Percentiles rank a stretch among this genome's conserved stretches.
Evolutionary conservation across 2,797 vertebrate genomes (phyloP).

Genomic region (Neopelma chrysocephalum): DNA sequence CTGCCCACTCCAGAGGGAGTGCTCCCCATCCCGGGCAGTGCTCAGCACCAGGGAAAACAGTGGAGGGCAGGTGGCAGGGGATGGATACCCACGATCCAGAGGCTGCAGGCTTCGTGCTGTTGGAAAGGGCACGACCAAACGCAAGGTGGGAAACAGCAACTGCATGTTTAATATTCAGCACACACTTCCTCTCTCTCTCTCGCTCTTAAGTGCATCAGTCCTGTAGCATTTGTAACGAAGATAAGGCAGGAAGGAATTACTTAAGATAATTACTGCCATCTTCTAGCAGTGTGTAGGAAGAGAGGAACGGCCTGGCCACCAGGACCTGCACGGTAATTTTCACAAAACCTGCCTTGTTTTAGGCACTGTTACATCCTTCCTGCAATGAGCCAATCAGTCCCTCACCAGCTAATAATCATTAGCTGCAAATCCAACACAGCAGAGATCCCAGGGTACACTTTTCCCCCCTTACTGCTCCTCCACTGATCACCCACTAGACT

Average conservation of each 20-base stretch:
- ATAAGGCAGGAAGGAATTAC: background rate
- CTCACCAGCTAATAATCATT: background rate
- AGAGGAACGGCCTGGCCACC: background rate
- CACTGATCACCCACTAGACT: background rate
- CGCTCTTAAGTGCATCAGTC: background rate
- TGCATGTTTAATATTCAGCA: background rate
- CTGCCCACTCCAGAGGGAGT: background rate
- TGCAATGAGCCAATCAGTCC: background rate
- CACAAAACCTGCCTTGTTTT: background rate
- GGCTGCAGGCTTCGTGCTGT: background rate
- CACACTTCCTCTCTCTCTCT: background rate
- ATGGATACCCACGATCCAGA: background rate
- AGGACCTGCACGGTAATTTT: background rate
- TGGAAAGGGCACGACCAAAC: background rate
- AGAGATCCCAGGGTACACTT: background rate
- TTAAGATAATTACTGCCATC: background rate
- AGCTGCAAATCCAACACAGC: background rate
- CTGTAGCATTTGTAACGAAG: background rate
- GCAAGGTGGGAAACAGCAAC: background rate
- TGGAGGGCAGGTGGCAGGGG: background rate
- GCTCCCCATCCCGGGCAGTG: rapidly evolving
- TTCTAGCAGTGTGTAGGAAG: background rate
- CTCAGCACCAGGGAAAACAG: background rate
- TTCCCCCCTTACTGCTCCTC: background rate
- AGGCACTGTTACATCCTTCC: background rate